phyloP scores from a whole-genome alignment of 2,113 vertebrate genomes.

The Limanda limanda region DNA sequence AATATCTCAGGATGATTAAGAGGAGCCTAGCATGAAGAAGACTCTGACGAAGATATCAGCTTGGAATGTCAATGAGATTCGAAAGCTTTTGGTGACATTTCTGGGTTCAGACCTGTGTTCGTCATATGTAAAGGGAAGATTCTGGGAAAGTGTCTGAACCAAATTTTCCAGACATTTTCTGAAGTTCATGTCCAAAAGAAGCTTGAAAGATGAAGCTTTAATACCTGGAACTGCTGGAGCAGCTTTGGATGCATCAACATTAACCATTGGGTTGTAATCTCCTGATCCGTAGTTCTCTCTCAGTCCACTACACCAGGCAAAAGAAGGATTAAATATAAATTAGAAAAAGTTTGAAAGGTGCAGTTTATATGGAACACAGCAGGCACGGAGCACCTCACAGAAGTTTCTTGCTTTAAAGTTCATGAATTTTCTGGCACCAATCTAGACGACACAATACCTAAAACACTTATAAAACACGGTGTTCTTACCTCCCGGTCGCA shows the following conservation, averaged over 20 bases:
- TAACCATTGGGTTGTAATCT: conserved; percentile 10
- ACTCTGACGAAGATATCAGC: too few relatives aligned
- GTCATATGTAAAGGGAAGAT: too few relatives aligned
- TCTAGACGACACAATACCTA: background rate
- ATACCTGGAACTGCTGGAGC: conserved; percentile 82
- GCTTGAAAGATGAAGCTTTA: background rate
- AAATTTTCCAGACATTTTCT: too few relatives aligned
- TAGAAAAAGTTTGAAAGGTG: background rate
- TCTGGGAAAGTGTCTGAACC: too few relatives aligned
- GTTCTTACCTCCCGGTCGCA: conserved; percentile 38
- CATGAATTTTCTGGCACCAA: background rate
- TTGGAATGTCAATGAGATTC: too few relatives aligned
- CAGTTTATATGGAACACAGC: background rate
- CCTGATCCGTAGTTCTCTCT: background rate
- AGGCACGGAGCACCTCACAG: too few relatives aligned
- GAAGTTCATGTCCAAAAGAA: too few relatives aligned
- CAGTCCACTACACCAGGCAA: conserved; percentile 7
- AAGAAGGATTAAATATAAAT: background rate
- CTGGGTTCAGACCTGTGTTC: too few relatives aligned
- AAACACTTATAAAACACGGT: background rate
- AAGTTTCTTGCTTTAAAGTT: background rate
- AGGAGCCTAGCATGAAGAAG: too few relatives aligned
- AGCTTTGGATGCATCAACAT: conserved; percentile 43
- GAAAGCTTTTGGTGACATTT: too few relatives aligned
- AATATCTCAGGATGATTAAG: too few relatives aligned